Evolutionary conservation across 2,113 vertebrate genomes (phyloP), one percentile per base, ranked within the genome.

Genomic region (Opisthocomus hoazin): DNA sequence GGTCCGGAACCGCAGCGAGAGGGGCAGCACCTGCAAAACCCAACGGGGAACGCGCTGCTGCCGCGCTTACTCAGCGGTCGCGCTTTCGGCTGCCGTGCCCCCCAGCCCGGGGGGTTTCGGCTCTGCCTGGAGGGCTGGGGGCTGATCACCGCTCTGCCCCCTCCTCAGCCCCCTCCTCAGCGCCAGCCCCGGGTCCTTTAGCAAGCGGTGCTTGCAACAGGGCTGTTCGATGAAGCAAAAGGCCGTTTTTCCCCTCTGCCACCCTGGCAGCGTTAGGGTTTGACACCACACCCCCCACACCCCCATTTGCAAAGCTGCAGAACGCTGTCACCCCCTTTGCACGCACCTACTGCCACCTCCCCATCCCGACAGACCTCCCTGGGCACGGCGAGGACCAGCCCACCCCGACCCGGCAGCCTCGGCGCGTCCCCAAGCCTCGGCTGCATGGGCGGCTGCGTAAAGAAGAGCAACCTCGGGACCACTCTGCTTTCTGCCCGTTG

Each of bases 341-440:
- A 26, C 2, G 0, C 7, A 10, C 7, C 39, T 6, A 3, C 34
- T 1, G 0, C 6, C 75, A 5, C 14, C 43, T 36, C 58, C 48
- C 53, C 43, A 12, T 8, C 58, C 58, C 9, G 2, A 18, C 16
- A 29, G 27, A 50, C 22, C 82, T 23, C 37, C 19, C 74, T 5
- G 50, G 36, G 32, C 3, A 17, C 15, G 1, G 51, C 2, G 4
- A 6, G 46, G 20, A 30, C 14, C 15, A 1, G 8, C 37, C 57
- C 10, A 30, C 29, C 34, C 29, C 3, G 4, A 24, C 1, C 12
- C 27, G 23, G 19, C 19, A 21, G 21, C 9, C 51, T 26, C 58
- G 18, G 34, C 43, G 3, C 3, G 1, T 34, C 57, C 32, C 20
- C 20, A 10, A 27, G 26, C 41, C 30, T 16, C 0, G 10, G 54